Evolutionary conservation across 2,797 vertebrate genomes (phyloP), one percentile per base, ranked within the genome.

Genomic region (Pangasius krempfi): DNA sequence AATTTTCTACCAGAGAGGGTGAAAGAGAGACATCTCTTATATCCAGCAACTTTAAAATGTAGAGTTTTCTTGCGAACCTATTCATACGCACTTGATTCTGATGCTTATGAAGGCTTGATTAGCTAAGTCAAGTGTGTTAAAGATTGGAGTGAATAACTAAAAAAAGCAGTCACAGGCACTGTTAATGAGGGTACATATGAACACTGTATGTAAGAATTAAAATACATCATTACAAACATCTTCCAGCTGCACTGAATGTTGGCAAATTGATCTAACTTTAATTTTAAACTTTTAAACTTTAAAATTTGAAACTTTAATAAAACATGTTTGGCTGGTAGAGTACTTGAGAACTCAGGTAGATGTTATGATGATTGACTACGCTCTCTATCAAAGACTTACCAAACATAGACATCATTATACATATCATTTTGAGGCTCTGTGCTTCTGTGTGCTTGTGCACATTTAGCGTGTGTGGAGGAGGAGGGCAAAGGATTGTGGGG

Each of bases 401-500:
- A 81, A 86, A 60, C 54, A 75, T 30, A 54, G 47, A 80, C 54
- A 64, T 64, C n/a, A 3, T 60, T 47, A 4, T 52, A 37, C 72
- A 50, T 60, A 30, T 73, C 37, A 37, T 22, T 37, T 44, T 40
- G 18, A 30, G 14, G 30, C 50, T 62, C 44, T 30, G 76, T 84
- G 47, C 68, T 27, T 75, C 37, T 70, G 52, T 81, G 56, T 88
- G 80, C 33, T 83, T 81, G 70, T 83, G 75, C 81, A 80, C 44
- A 72, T 81, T 33, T 50, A 88, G 27, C 58, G 16, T 85, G 75
- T 75, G 66, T 75, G 47, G 80, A 37, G 54, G 83, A 50, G 27
- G 78, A 75, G 73, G 73, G 62, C 12, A 72, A 30, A 62, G 78
- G 66, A 33, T 44, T 58, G 27, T 86, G 79, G 20, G 40, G 83